Evolutionary conservation across 2,113 vertebrate species (phyloP), one percentile per base, ranked within the genome.

Genomic region (Eolophus roseicapilla): DNA sequence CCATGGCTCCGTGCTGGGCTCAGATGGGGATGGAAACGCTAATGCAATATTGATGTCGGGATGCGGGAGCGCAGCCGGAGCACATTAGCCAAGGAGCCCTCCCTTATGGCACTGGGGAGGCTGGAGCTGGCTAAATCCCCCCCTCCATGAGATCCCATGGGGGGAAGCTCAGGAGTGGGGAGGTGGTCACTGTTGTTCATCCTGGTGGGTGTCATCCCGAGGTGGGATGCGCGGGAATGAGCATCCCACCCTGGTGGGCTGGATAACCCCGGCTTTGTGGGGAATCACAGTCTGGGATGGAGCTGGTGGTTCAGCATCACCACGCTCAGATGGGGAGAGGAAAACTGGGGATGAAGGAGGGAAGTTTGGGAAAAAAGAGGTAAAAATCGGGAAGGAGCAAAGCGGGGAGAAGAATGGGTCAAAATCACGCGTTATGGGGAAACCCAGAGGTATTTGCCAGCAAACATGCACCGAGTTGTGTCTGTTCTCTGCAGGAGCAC

Each of bases 111-210:
- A 12, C 67, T 2, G 4, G 1, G 1, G 77, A 82, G 64, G 77
- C 65, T 21, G 50, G 33, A 0, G 27, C 50, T 47, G 86, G 85
- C 17, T 33, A 82, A 90, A 67, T 28, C 44, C 75, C 16, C 44
- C 25, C 0, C 28, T 29, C 60, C 29, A 0, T 2, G 52, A 84
- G 49, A 70, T 39, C n/a, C 49, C 0, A 10, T 0, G 6, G 37
- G 50, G 16, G 10, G 74, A 11, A 62, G 12, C 13, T 64, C 35
- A 37, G 16, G 71, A 31, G 1, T 0, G 3, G 44, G 25, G 68
- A 37, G 39, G 43, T 8, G 71, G 23, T 27, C 0, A 0, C 21
- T 0, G 0, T 14, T 0, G 7, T 5, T 64, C 27, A 1, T 7
- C 55, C 17, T 0, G 5, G 0, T 3, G 59, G 78, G 27, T 8